These are phyloP conservation scores for Plagodis dolabraria DNA, from an alignment of 2,888 invertebrate species.

Conservation along the genomic window DNA sequence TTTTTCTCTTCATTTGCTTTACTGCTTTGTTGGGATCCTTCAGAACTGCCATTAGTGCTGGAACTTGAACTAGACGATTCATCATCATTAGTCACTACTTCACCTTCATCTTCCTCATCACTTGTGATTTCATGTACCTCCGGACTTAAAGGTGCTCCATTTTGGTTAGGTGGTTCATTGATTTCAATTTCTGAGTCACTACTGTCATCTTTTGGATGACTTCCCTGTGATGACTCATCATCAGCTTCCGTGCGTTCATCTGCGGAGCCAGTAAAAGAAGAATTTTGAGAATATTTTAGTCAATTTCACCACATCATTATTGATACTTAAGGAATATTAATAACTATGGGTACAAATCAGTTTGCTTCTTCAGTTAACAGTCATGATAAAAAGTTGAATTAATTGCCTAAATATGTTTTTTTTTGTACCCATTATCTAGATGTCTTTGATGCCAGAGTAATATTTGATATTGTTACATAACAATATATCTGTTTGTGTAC, in stretches of 20 bases:
- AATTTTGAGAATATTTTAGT: conserved; percentile 34
- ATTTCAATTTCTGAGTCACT: conserved; percentile 74
- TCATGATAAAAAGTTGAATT: no score
- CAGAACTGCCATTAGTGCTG: conserved; percentile 85
- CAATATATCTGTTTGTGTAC: no score
- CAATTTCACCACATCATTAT: background rate
- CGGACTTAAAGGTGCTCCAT: conserved; percentile 68
- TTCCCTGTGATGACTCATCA: conserved; percentile 80
- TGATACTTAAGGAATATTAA: no score
- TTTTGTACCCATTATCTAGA: no score
- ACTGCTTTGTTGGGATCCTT: conserved; percentile 76
- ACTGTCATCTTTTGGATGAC: conserved; percentile 76
- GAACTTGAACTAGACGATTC: conserved; percentile 83
- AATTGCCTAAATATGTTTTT: no score
- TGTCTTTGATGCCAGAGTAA: no score
- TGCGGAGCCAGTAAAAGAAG: conserved; percentile 49
- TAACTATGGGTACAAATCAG: no score
- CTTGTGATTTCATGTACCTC: conserved; percentile 84
- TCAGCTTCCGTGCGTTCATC: conserved; percentile 81
- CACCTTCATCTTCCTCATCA: conserved; percentile 84
- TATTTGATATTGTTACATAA: no score
- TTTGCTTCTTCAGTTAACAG: no score
- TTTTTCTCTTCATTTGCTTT: conserved; percentile 82
- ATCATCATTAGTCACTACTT: conserved; percentile 80
- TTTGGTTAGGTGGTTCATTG: conserved; percentile 72